A percentile compares a stretch with the other conserved stretches of the same genome.
Conservation (phyloP, 1,140 invertebrate genomes). For the Gryllus bimaculatus region DNA sequence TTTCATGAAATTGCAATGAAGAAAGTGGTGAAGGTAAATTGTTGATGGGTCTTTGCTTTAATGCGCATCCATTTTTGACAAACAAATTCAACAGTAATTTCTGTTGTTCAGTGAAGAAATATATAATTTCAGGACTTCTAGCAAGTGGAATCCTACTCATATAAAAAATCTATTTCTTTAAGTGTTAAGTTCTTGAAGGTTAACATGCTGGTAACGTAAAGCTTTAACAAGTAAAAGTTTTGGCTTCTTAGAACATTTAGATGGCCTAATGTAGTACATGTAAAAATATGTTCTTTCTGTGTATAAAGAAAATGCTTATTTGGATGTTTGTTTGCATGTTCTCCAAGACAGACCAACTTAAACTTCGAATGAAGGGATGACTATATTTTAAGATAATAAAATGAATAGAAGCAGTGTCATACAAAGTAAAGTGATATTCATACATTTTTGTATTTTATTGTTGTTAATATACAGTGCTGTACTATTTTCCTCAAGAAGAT, state of each 20-base stretch:
- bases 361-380: background rate
- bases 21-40: too few relatives aligned
- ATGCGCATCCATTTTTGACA: too few relatives aligned
- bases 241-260: background rate
- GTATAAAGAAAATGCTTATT: background rate
- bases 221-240: slow-evolving; percentile 1
- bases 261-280: background rate
- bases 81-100: too few relatives aligned
- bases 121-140: background rate
- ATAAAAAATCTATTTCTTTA: background rate
- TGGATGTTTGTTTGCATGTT: background rate
- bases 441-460: background rate
- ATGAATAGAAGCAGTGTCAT: background rate
- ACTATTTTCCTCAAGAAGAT: too few relatives aligned
- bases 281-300: background rate
- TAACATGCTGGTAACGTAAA: slow-evolving; percentile 2
- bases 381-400: background rate
- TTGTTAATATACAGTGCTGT: background rate
- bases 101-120: background rate
- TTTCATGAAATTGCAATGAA: too few relatives aligned
- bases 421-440: background rate
- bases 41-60: too few relatives aligned
- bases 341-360: background rate
- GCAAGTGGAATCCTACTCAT: background rate
- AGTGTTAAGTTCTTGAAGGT: background rate